Evolutionary conservation across 2,113 vertebrate species (phyloP).

Genomic region (Panthera leo): DNA sequence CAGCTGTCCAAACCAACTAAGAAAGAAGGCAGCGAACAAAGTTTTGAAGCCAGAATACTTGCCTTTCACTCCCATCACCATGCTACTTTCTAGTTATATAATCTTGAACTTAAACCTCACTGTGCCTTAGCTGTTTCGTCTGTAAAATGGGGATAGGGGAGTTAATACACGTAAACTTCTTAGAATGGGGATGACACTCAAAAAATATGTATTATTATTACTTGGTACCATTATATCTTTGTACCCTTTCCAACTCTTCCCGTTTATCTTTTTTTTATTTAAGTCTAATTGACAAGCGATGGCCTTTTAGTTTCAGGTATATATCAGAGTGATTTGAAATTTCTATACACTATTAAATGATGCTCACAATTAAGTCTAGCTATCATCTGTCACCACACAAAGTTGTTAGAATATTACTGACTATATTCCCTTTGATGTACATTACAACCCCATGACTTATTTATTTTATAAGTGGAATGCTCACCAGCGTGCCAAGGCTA

Average conservation of each 20-base stretch:
- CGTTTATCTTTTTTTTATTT: not conserved
- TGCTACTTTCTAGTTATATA: not conserved
- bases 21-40: not conserved
- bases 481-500: not conserved
- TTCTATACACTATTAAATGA: not conserved
- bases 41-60: not conserved
- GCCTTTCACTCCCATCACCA: rapidly evolving
- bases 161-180: not conserved
- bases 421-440: not conserved
- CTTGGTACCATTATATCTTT: not conserved
- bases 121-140: not conserved
- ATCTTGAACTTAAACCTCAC: not conserved
- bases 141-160: not conserved
- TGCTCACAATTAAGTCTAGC: not conserved
- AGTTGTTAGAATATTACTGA: not conserved
- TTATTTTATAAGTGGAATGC: not conserved
- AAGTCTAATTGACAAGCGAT: not conserved
- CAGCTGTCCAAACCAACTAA: not conserved
- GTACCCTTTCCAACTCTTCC: no score
- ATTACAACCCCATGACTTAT: not conserved
- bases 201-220: not conserved
- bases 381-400: not conserved
- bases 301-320: no score
- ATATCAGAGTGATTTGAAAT: not conserved
- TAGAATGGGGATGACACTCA: not conserved